phyloP scores from a whole-genome alignment of 2,113 vertebrate genomes.

The Tricholaema leucomelas region DNA sequence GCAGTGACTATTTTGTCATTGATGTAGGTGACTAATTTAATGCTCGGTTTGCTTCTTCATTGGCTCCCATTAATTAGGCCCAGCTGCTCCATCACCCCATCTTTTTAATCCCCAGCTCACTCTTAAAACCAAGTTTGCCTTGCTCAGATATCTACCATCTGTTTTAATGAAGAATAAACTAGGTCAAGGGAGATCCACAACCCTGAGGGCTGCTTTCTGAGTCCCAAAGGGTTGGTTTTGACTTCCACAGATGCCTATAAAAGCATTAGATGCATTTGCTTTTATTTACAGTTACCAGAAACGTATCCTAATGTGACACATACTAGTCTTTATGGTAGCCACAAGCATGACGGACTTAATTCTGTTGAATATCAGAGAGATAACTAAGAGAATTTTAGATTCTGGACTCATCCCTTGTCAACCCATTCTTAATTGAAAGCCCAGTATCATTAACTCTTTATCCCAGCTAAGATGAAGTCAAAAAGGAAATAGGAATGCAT shows the following conservation, averaged over 20 bases:
- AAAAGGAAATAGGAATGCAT: neutral
- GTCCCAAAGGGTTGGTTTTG: neutral
- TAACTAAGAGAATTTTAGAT: neutral
- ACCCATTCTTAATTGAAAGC: neutral
- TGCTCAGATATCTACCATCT: slow-evolving; percentile 35
- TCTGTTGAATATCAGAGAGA: neutral
- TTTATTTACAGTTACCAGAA: slow-evolving; percentile 21
- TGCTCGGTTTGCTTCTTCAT: neutral
- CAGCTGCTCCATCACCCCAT: slow-evolving; percentile 15
- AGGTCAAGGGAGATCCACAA: slow-evolving; percentile 10
- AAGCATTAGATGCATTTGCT: neutral
- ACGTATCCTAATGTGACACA: neutral
- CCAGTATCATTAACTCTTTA: neutral
- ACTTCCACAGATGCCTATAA: slow-evolving; percentile 31
- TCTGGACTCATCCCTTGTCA: neutral
- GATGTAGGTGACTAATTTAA: slow-evolving; percentile 34
- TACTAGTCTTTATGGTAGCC: neutral
- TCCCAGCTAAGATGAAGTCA: neutral
- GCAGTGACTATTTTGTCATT: neutral
- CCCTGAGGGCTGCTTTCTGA: neutral
- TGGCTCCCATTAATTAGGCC: slow-evolving; percentile 27
- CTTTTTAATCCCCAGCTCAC: neutral
- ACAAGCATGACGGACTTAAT: neutral
- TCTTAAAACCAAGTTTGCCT: slow-evolving; percentile 38
- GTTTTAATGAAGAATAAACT: slow-evolving; percentile 52